Base-by-base conservation (phyloP, 1,140 invertebrate genomes). In the Caenorhabditis briggsae region DNA sequence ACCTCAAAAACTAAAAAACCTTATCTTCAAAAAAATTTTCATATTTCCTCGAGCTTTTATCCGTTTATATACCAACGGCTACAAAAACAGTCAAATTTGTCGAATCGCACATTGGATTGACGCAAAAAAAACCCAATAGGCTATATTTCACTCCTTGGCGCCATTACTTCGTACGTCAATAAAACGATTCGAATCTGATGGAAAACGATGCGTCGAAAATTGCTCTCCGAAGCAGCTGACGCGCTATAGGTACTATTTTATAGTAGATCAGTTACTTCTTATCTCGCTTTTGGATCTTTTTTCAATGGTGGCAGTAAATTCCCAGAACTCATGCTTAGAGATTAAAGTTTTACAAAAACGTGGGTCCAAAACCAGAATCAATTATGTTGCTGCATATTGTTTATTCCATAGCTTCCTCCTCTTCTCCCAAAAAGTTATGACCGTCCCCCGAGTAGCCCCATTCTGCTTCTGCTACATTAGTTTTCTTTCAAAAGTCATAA, bases 381-480 rank as follows among this genome's bases (percentile, higher is more conserved):
- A 78, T 48, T 43, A 78, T n/a, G 50, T 78, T 78, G 70, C 25
- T 78, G 70, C 70, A 78, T 50, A 9, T 50, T 78, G 70, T 78
- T 78, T 78, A 78, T 78, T 53, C 46, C 23, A 25, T 0, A n/a
- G 16, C 46, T 50, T 53, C 14, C n/a, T 78, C 46, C 25, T 78
- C 46, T 70, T 3, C n/a, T n/a, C 50, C 16, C 50, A n/a, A n/a
- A 16, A n/a, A n/a, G 55, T 64, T 70, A 78, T 53, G 43, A 78
- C 53, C 33, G 18, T 50, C 46, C 70, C 3, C 33, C 33, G 33
- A 78, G 25, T 61, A 25, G 59, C 59, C 53, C 70, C 18, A 23
- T 78, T 78, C 50, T 53, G 46, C 70, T 78, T 50, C 12, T 78
- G 70, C 46, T 78, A 78, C 70, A 78, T 78, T 78, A 78, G 70